These are phyloP conservation scores for Champsocephalus esox DNA, from an alignment of 2,797 vertebrate species.

Conservation along the genomic window DNA sequence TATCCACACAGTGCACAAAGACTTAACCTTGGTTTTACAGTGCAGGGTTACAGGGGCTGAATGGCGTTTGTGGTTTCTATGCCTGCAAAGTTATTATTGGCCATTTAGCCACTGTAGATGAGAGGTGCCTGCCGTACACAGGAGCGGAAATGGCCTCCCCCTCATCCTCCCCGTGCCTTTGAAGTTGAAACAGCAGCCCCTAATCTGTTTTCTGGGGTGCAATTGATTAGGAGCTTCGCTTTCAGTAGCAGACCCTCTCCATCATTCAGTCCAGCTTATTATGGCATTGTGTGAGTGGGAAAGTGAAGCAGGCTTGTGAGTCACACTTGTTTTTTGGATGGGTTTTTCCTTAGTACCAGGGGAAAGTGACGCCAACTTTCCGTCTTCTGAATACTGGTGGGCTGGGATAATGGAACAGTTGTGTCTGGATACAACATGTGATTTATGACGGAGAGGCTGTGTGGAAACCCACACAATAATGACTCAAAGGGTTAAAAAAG, in stretches of 20 bases:
- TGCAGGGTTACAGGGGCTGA: slow-evolving; percentile 3
- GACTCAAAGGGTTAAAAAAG: slow-evolving; percentile 30
- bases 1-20: slow-evolving; percentile 15
- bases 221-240: slow-evolving; percentile 50
- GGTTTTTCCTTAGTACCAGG: slow-evolving; percentile 67
- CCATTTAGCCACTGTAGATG: slow-evolving; percentile 45
- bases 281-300: slow-evolving; percentile 42
- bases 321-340: slow-evolving; percentile 67
- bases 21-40: slow-evolving; percentile 18
- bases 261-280: slow-evolving; percentile 44
- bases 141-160: slow-evolving; percentile 52
- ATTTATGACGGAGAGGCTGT: slow-evolving; percentile 35
- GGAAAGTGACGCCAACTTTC: slow-evolving; percentile 70
- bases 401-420: slow-evolving; percentile 67
- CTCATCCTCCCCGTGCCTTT: slow-evolving; percentile 47
- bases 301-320: slow-evolving; percentile 59
- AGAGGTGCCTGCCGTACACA: slow-evolving; percentile 39
- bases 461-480: slow-evolving; percentile 1
- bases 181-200: slow-evolving; percentile 60
- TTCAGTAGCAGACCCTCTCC: slow-evolving; percentile 49
- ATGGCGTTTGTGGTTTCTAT: slow-evolving; percentile 50
- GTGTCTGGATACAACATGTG: slow-evolving; percentile 32
- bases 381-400: slow-evolving; percentile 48
- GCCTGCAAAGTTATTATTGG: slow-evolving; percentile 47
- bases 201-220: slow-evolving; percentile 63